phyloP scores from a whole-genome alignment of 1,140 invertebrate genomes.

The Arion vulgaris region DNA sequence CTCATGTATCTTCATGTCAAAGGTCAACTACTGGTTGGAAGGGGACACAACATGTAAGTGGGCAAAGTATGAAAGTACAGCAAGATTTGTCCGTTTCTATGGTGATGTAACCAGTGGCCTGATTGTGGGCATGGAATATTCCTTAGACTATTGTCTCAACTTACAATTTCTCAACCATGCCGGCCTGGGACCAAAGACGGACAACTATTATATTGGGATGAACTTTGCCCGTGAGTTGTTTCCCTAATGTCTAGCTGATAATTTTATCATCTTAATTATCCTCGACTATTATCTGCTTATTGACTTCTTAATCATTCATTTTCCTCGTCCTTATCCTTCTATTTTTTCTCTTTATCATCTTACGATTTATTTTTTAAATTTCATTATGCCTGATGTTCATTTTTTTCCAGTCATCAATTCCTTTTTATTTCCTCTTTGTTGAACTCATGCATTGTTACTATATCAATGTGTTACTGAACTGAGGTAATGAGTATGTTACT shows the following conservation, averaged over 20 bases:
- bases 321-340: too few species aligned
- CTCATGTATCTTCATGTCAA: background rate
- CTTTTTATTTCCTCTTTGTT: too few species aligned
- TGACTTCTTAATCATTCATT: too few species aligned
- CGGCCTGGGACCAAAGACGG: conserved; percentile 35
- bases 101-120: background rate
- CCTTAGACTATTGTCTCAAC: conserved; percentile 27
- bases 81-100: conserved; percentile 11
- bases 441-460: too few species aligned
- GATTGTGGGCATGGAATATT: conserved; percentile 12
- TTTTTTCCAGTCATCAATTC: too few species aligned
- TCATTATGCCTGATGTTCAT: too few species aligned
- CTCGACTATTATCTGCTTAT: too few species aligned
- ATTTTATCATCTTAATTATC: too few species aligned
- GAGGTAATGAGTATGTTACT: too few species aligned
- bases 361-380: too few species aligned
- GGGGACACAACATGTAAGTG: background rate
- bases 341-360: too few species aligned
- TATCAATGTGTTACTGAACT: too few species aligned
- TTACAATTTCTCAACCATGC: conserved; percentile 29
- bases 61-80: background rate
- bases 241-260: background rate
- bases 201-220: conserved; percentile 38
- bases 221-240: conserved; percentile 24
- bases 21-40: conserved; percentile 36